phyloP scores from a whole-genome alignment of 2,113 vertebrate genomes.

The Pimephales promelas region DNA sequence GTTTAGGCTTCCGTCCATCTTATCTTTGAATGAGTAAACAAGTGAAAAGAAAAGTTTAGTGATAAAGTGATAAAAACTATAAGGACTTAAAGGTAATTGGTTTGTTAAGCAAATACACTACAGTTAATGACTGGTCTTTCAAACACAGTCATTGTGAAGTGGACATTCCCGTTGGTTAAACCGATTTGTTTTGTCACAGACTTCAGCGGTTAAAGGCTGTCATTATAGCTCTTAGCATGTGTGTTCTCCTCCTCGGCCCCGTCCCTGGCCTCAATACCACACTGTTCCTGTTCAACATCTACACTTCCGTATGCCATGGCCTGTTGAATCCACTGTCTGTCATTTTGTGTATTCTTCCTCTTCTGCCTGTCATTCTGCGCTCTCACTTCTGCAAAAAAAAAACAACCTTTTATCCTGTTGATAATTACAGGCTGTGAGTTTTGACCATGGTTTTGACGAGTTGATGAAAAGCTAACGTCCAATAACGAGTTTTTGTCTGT shows the following conservation, averaged over 20 bases:
- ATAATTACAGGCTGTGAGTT: constrained; percentile 11
- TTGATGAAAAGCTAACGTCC: background rate
- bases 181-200: constrained; percentile 28
- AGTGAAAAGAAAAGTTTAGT: background rate
- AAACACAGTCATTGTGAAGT: constrained; percentile 9
- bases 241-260: constrained; percentile 19
- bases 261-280: constrained; percentile 20
- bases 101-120: too few relatives aligned
- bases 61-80: background rate
- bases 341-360: constrained; percentile 21
- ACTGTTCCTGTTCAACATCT: constrained; percentile 30
- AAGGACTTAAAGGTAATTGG: too few relatives aligned
- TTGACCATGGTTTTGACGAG: background rate
- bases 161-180: constrained; percentile 25
- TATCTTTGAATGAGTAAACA: background rate
- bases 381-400: constrained; percentile 45
- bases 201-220: constrained; percentile 33
- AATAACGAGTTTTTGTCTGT: background rate
- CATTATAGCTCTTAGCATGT: constrained; percentile 22
- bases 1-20: constrained; percentile 2
- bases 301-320: constrained; percentile 21
- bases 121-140: background rate
- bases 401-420: constrained; percentile 1
- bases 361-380: background rate
- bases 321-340: background rate